Evolutionary conservation across 2,888 invertebrate genomes (phyloP), one percentile per base, ranked within the genome.

Genomic region (Drosophila neonasuta): DNA sequence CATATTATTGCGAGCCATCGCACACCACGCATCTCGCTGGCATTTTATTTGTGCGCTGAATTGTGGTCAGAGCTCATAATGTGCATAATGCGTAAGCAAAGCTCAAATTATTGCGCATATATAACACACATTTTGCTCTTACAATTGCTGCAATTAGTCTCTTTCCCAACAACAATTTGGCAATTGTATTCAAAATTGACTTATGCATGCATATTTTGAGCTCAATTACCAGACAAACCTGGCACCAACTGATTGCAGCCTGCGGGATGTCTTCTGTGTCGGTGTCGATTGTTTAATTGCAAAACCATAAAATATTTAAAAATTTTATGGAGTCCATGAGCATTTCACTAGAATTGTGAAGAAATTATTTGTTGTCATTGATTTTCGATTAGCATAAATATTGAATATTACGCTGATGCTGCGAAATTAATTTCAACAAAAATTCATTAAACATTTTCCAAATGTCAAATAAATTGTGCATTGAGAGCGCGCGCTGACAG

Each of bases 301-400:
- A 20, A 50, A 17, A 17, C 62, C 62, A 8, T 17, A 48, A 56
- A 68, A 51, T 46, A 29, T 55, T 36, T 15, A 20, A 58, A 51
- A 58, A 8, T 58, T 54, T 10, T 20, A 34, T 58, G 17, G 7
- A 44, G 32, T 17, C 3, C 6, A 44, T 17, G 24, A 7, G 5
- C 17, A 11, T 11, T 44, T 7, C 17, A 11, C 24, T 11, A 11
- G 48, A 48, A 2, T 24, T 24, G 30, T 13, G 52, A 42, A 68
- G 8, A 7, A 30, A 9, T 10, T 5, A 42, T 6, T 10, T 5
- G 39, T 6, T 61, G 29, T 30, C 60, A 82, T 85, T 67, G 79
- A 64, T 73, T 82, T 70, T 70, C 66, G 76, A 76, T 80, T 77
- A 79, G 68, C 68, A 77, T 71, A 68, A 79, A 68, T 48, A 49